Evolutionary conservation across 2,888 invertebrate species (phyloP).

Genomic region (Ethmia dodecea): DNA sequence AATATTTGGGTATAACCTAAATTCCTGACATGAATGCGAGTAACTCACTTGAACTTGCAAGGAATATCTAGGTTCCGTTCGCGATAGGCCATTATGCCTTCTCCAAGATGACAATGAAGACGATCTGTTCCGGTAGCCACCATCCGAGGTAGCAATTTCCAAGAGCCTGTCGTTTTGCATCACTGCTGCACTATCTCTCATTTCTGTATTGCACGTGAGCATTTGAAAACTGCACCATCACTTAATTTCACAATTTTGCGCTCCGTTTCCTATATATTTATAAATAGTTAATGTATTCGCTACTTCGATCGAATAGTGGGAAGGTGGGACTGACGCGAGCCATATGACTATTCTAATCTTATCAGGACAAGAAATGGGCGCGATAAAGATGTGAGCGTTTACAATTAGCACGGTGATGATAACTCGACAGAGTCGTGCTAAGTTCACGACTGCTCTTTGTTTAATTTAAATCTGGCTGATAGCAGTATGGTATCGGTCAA

Average conservation of each 20-base stretch:
- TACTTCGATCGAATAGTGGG: conserved; percentile 23
- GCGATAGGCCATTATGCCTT: conserved; percentile 37
- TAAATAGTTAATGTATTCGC: too few species aligned
- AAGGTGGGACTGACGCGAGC: conserved; percentile 42
- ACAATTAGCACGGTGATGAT: conserved; percentile 61
- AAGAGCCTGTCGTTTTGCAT: conserved; percentile 52
- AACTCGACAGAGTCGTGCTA: conserved; percentile 47
- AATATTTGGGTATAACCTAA: too few species aligned
- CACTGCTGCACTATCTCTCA: conserved; percentile 49
- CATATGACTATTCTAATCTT: conserved; percentile 69
- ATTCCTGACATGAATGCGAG: too few species aligned
- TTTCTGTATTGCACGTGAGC: conserved; percentile 31
- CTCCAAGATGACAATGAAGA: conserved; percentile 56
- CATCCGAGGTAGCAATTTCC: conserved; percentile 33
- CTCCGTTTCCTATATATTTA: too few species aligned
- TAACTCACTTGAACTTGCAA: conserved; percentile 53
- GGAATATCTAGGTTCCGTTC: conserved; percentile 58
- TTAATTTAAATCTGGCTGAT: conserved; percentile 31
- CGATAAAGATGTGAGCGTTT: conserved; percentile 60
- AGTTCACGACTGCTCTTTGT: conserved; percentile 30
- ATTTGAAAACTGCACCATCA: conserved; percentile 50
- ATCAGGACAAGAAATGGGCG: conserved; percentile 54
- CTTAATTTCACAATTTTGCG: conserved; percentile 25
- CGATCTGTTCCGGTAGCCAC: conserved; percentile 47
- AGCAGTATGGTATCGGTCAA: conserved; percentile 37